Evolutionary conservation across 2,888 invertebrate genomes (phyloP), one percentile per base, ranked within the genome.

Genomic region (Agrenia bidenticulata): DNA sequence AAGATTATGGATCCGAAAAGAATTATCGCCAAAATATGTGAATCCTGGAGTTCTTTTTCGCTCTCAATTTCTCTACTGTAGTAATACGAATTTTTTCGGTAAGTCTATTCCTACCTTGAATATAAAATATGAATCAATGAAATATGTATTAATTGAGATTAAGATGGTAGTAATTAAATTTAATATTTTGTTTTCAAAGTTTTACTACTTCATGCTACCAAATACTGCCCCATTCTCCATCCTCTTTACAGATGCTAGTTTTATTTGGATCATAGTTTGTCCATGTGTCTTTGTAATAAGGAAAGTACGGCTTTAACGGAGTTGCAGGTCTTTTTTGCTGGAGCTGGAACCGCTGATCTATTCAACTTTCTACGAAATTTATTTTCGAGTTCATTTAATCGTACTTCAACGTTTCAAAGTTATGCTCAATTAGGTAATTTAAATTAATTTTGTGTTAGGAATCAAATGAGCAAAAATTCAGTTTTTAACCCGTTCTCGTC

Each of bases 61-160:
- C n/a, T 11, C 32, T 32, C 55, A 5, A n/a, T 32, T 26, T 55
- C 37, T 11, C 55, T 26, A 55, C 27, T 21, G 37, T 55, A 55
- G 17, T 55, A 55, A 55, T 27, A 55, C 7, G 55, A 55, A 32
- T 55, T 55, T 27, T 55, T 55, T 32, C 55, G 55, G 19, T 55
- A 5, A 55, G 26, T 32, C n/a, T 24, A 17, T 55, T 32, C n/a
- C 55, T 13, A 5, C 27, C 55, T 32, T 24, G 27, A n/a, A n/a
- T n/a, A n/a, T n/a, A 7, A 53, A 21, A 17, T 53, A 21, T 53
- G 7, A 24, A 53, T 9, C 23, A 9, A 21, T 5, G n/a, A 7
- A 53, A n/a, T 17, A 11, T 17, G 7, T 17, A 19, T 49, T 49
- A 49, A 19, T 39, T 39, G 39, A 15, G 39, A 39, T 39, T 7